Evolutionary conservation across 2,888 invertebrate genomes (phyloP).

Genomic region (Diogma glabrata): DNA sequence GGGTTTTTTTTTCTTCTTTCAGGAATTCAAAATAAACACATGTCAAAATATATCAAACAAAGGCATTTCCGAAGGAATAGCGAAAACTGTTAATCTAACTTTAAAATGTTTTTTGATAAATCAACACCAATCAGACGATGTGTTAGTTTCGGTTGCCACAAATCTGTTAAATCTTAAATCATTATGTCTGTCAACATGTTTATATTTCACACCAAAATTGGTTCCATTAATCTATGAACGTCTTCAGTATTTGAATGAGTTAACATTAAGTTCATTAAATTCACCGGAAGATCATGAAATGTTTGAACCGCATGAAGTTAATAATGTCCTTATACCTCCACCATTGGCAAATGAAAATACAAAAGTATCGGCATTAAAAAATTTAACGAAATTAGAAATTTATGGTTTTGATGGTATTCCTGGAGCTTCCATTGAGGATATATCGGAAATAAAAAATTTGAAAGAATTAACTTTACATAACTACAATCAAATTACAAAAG

Average conservation of each 20-base stretch:
- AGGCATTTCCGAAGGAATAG: background rate
- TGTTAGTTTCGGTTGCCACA: conserved; percentile 2
- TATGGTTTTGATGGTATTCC: background rate
- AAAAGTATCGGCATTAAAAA: background rate
- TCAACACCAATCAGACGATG: conserved; percentile 2
- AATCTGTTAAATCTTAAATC: background rate
- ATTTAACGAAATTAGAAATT: background rate
- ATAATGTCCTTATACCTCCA: background rate
- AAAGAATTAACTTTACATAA: background rate
- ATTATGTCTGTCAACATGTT: background rate
- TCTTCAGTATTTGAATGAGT: background rate
- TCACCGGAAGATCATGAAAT: background rate
- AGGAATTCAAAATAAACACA: background rate
- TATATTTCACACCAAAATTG: conserved; percentile 1
- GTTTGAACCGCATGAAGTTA: background rate
- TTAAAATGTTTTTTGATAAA: background rate
- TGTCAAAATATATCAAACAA: conserved; percentile 3
- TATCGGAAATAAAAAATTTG: conserved; percentile 1
- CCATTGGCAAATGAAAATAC: background rate
- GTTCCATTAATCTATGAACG: background rate
- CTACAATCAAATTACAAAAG: background rate
- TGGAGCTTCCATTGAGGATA: background rate
- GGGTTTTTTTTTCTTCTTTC: background rate
- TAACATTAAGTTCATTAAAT: background rate
- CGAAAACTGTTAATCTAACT: background rate